Percentiles rank a stretch among this genome's conserved stretches.
phyloP scores from a whole-genome alignment of 2,113 vertebrate species.

The Triplophysa dalaica region DNA sequence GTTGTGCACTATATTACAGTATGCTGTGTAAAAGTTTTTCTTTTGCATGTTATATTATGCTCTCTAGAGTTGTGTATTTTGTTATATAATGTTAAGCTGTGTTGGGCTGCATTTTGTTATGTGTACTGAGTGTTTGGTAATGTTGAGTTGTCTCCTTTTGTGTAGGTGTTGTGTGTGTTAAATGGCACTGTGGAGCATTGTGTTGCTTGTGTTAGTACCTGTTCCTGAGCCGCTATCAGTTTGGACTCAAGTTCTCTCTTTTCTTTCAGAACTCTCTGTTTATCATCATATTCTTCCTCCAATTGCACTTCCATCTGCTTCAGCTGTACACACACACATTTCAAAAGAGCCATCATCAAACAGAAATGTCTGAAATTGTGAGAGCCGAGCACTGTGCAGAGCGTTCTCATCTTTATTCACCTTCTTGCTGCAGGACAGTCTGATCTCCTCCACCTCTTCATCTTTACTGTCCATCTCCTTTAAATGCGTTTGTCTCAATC shows the following conservation, averaged over 20 bases:
- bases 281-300: slow-evolving; percentile 96
- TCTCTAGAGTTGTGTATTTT: not conserved
- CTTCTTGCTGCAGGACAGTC: slow-evolving; percentile 96
- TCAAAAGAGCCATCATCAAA: slow-evolving; percentile 39
- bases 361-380: not conserved
- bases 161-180: not conserved
- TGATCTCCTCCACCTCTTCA: slow-evolving; percentile 94
- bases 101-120: not conserved
- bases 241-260: slow-evolving; percentile 91
- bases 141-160: not conserved
- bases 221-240: slow-evolving; percentile 83
- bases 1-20: not conserved
- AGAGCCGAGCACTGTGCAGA: not conserved
- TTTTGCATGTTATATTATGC: not conserved
- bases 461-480: slow-evolving; percentile 95
- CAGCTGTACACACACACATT: slow-evolving; percentile 71
- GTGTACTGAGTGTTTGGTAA: no score
- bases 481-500: slow-evolving; percentile 86
- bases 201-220: slow-evolving; percentile 74
- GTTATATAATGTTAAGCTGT: no score
- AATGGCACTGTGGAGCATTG: slow-evolving; percentile 8
- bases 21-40: no score
- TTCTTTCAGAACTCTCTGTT: slow-evolving; percentile 94
- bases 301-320: slow-evolving; percentile 97
- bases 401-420: slow-evolving; percentile 61